Conservation (phyloP, 2,113 vertebrate genomes). For the Heterochromis multidens region DNA sequence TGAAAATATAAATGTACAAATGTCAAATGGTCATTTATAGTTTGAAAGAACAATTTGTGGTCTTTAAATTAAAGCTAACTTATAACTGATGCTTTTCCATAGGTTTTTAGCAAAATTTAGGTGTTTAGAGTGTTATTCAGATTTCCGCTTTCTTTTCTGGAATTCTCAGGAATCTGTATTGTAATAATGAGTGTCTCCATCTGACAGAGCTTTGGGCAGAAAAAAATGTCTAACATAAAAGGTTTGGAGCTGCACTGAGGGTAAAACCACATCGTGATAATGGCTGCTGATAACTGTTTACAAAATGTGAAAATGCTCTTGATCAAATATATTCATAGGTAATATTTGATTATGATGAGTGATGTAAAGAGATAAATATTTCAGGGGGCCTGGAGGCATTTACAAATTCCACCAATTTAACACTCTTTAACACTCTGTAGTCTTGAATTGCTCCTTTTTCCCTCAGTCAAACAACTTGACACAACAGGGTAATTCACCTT, state of each 20-base stretch:
- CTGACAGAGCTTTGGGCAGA: background rate
- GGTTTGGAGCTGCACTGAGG: background rate
- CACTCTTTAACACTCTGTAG: conserved; percentile 13
- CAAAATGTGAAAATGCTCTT: background rate
- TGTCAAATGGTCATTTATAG: background rate
- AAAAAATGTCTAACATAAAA: background rate
- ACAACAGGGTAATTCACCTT: conserved; percentile 55
- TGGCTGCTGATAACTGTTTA: background rate
- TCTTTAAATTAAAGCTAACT: background rate
- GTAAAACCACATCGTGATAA: background rate
- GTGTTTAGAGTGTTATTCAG: background rate
- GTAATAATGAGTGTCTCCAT: background rate
- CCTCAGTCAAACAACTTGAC: conserved; percentile 27
- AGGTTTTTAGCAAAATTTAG: background rate
- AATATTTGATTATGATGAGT: background rate
- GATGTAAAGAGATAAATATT: conserved; percentile 34
- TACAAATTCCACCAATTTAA: conserved; percentile 16
- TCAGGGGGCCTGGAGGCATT: conserved; percentile 36
- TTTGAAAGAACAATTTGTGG: background rate
- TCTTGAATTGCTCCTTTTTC: conserved; percentile 18
- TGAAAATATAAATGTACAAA: background rate
- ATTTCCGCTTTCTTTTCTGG: background rate
- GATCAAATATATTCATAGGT: background rate
- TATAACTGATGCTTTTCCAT: background rate
- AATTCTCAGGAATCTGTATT: background rate